Evolutionary conservation across 1,140 invertebrate genomes (phyloP).

Genomic region (Zaprionus vittiger): DNA sequence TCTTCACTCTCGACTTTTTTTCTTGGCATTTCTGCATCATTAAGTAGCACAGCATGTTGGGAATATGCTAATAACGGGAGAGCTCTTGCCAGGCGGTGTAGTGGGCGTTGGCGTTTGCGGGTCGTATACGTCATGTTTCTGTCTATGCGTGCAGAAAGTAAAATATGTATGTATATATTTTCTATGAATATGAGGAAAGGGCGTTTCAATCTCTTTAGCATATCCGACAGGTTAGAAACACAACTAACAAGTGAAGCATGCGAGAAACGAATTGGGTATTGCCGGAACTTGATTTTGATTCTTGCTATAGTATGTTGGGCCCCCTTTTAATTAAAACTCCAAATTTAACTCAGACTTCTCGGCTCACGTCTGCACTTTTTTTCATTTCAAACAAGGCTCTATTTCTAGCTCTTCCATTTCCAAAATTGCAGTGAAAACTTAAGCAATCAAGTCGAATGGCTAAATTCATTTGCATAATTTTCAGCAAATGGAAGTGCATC

Average conservation of each 20-base stretch:
- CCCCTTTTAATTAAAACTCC: neutral
- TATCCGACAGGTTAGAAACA: neutral
- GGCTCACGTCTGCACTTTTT: neutral
- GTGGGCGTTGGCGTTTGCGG: constrained; percentile 16
- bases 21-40: constrained; percentile 63
- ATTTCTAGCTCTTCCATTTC: no score
- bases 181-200: no score
- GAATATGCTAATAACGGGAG: constrained; percentile 57
- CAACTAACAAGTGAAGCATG: no score
- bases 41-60: constrained; percentile 67
- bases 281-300: no score
- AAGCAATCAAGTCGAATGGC: neutral
- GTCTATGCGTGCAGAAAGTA: constrained; percentile 22
- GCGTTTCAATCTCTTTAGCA: neutral
- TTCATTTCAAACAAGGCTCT: no score
- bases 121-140: constrained; percentile 28
- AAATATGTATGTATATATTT: neutral
- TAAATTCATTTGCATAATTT: constrained; percentile 9
- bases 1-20: constrained; percentile 33
- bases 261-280: no score
- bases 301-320: no score
- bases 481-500: neutral
- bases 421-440: neutral
- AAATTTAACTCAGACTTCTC: neutral
- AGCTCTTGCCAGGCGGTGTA: neutral